Evolutionary conservation across 2,113 vertebrate genomes (phyloP).

Genomic region (Stegostoma tigrinum): DNA sequence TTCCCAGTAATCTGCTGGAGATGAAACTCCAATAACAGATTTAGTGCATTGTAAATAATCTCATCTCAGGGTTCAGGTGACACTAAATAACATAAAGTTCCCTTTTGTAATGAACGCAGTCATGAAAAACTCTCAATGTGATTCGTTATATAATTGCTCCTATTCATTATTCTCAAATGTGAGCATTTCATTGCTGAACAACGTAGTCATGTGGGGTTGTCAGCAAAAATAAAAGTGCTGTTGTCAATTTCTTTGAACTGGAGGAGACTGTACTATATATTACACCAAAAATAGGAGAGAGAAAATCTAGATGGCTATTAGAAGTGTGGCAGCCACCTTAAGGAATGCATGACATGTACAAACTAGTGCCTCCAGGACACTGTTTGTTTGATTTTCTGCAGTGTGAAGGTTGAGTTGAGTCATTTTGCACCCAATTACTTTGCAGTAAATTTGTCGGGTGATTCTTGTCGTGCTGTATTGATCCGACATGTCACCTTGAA

Average conservation of each 20-base stretch:
- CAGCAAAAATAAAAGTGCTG: neutral
- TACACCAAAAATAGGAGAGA: neutral
- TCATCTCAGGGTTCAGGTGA: constrained; percentile 9
- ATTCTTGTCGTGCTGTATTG: constrained; percentile 93
- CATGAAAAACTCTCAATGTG: neutral
- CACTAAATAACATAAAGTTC: neutral
- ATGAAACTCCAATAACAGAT: neutral
- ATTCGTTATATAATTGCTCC: constrained; percentile 17
- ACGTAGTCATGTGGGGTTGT: neutral
- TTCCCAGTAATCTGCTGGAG: neutral
- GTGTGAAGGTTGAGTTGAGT: constrained; percentile 81
- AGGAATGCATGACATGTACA: constrained; percentile 64
- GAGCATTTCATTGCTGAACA: constrained; percentile 19
- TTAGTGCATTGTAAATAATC: constrained; percentile 20
- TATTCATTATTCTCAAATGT: constrained; percentile 20
- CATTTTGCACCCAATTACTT: constrained; percentile 95
- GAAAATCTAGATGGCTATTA: neutral
- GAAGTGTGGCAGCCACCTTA: constrained; percentile 5
- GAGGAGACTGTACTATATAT: constrained; percentile 8
- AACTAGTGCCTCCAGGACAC: constrained; percentile 59
- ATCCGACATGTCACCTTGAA: constrained; percentile 98
- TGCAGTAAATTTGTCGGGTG: constrained; percentile 98
- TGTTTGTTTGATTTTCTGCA: constrained; percentile 64
- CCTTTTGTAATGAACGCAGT: neutral
- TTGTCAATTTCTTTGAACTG: neutral